These are phyloP conservation scores for Zeugodacus cucurbitae DNA, from an alignment of 1,140 invertebrate genomes.

Conservation along the genomic window DNA sequence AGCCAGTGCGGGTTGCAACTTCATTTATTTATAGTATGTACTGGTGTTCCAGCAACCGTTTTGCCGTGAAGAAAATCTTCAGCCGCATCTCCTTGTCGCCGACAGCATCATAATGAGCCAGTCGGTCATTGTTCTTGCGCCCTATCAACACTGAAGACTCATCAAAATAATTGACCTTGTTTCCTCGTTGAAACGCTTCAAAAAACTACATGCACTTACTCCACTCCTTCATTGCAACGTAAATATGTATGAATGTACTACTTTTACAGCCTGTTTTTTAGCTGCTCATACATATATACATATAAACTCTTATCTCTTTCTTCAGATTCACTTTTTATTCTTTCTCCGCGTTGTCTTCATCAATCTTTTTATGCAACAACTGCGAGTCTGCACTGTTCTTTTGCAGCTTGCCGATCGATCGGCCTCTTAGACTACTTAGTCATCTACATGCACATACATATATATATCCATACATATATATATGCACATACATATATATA, in stretches of 20 bases:
- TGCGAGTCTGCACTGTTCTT: not conserved
- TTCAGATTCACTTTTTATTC: not conserved
- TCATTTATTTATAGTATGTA: not conserved
- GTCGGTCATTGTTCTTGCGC: not conserved
- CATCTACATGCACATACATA: not conserved
- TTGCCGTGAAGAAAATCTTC: not conserved
- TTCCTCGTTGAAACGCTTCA: constrained; percentile 12
- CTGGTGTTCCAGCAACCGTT: not conserved
- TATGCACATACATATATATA: not conserved
- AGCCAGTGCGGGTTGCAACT: not conserved
- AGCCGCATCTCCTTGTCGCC: not conserved
- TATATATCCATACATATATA: not conserved
- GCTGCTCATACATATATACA: not conserved
- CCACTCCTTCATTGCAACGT: not conserved
- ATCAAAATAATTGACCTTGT: constrained; percentile 37
- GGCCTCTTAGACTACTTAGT: not conserved
- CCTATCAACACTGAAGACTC: constrained; percentile 5
- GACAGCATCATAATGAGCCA: not conserved
- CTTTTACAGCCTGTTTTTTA: not conserved
- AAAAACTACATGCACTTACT: not conserved
- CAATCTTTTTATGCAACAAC: no score
- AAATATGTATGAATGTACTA: not conserved
- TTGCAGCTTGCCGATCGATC: not conserved
- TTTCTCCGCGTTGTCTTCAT: not conserved
- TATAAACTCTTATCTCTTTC: not conserved